A percentile compares a stretch with the other conserved stretches of the same genome.
Evolutionary conservation across 1,140 invertebrate species (phyloP).

Genomic region (Coptotermes formosanus): DNA sequence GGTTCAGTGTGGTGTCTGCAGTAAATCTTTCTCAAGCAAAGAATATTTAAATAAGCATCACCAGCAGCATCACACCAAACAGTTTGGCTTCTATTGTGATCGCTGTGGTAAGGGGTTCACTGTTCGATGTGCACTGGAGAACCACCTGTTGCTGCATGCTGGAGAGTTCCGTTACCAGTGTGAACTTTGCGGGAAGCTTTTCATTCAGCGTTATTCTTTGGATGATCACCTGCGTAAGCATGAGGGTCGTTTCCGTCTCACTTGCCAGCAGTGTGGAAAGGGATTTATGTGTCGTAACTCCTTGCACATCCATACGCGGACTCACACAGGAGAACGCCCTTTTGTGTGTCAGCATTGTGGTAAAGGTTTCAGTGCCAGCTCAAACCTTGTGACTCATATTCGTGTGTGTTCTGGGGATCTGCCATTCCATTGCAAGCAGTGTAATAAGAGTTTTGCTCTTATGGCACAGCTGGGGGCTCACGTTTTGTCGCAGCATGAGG

Average conservation of each 20-base stretch:
- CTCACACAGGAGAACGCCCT: conserved; percentile 53
- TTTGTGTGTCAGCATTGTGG: conserved; percentile 44
- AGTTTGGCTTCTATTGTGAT: conserved; percentile 50
- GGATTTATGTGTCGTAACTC: conserved; percentile 38
- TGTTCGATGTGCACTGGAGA: conserved; percentile 46
- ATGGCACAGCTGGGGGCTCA: conserved; percentile 13
- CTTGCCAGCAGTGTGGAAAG: conserved; percentile 34
- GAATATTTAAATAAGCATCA: conserved; percentile 27
- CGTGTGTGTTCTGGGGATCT: conserved; percentile 24
- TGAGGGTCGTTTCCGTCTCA: conserved; percentile 23
- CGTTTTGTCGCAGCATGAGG: conserved; percentile 23
- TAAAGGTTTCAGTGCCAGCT: conserved; percentile 34
- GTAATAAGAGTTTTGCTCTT: conserved; percentile 25
- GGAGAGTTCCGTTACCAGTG: conserved; percentile 43
- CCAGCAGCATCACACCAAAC: conserved; percentile 30
- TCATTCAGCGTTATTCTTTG: conserved; percentile 48
- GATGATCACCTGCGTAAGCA: conserved; percentile 48
- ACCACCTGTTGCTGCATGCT: conserved; percentile 45
- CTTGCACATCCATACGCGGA: conserved; percentile 40
- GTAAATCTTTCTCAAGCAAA: conserved; percentile 26
- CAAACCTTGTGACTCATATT: conserved; percentile 32
- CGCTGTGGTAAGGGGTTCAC: conserved; percentile 52
- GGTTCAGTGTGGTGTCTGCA: conserved; percentile 22
- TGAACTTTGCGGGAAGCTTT: conserved; percentile 50
- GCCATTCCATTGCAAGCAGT: conserved; percentile 22